Base-by-base conservation (phyloP, 2,797 vertebrate species). In the Pseudotriccus pelzelni region DNA sequence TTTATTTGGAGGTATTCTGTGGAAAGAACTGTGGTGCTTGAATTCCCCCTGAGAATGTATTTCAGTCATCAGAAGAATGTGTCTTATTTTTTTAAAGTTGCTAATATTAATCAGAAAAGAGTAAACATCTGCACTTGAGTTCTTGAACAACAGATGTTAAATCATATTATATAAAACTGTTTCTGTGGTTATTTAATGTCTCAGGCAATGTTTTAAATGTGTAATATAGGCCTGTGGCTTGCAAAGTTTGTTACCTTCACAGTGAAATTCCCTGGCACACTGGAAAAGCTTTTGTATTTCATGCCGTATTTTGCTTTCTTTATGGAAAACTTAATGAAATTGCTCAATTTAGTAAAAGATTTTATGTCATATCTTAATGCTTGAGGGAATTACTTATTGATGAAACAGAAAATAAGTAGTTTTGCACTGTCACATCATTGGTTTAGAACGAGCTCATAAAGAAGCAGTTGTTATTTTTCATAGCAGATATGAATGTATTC, bases 301-400 rank as follows among this genome's bases (percentile, higher is more conserved):
- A 37, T 91, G 72, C 67, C 60, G 49, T 52, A 55, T 95, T 82
- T 90, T 92, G 46, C 79, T 81, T 84, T 77, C 80, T 91, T 91
- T 93, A 79, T 63, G 87, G 85, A 77, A 74, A 94, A 79, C 60
- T 84, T 93, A 94, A 91, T 94, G 92, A 94, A 94, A 90, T 90
- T 39, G 74, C 80, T 94, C 77, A 60, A 25, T 91, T 70, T 84
- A 94, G 90, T 93, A 94, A 91, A 95, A 91, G 74, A 94, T 91
- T 91, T 96, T 93, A 56, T 80, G 64, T 63, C 74, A 50, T 25
- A 34, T 88, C 80, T 70, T 84, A 84, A 77, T 32, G 80, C 74
- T 73, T 70, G 64, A 46, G 89, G 84, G 87, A 96, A 82, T 92
- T 91, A 55, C 62, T 96, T 91, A 74, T 39, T 60, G 41, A 84